Percentiles rank a stretch among this genome's conserved stretches.
phyloP scores from a whole-genome alignment of 2,113 vertebrate species.

The Budorcas taxicolor region DNA sequence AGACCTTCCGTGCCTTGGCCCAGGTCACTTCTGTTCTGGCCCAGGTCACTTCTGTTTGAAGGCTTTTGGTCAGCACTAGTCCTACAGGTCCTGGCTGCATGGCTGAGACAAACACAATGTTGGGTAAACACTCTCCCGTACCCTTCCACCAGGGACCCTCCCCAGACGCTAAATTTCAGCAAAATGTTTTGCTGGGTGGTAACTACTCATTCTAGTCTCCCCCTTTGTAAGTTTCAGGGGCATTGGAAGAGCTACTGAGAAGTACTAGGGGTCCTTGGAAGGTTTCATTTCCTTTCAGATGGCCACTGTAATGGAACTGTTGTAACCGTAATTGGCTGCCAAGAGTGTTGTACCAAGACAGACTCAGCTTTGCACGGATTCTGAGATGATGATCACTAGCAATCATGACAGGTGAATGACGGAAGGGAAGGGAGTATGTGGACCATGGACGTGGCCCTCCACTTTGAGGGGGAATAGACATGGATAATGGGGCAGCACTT shows the following conservation, averaged over 20 bases:
- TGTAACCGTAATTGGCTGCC: background rate
- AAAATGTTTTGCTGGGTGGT: background rate
- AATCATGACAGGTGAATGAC: rapidly evolving
- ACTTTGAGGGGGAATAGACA: background rate
- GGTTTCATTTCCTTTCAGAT: background rate
- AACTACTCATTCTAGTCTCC: background rate
- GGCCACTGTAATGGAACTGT: background rate
- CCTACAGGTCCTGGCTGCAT: background rate
- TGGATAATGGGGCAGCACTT: rapidly evolving
- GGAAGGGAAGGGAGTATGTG: too few species aligned
- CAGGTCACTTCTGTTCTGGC: background rate
- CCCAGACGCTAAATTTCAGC: background rate
- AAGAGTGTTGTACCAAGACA: background rate
- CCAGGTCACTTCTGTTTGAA: background rate
- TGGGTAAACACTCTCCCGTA: background rate
- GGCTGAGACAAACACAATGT: background rate
- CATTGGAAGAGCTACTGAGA: too few species aligned
- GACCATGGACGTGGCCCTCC: background rate
- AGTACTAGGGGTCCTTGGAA: background rate
- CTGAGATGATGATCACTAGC: background rate
- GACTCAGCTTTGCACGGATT: background rate
- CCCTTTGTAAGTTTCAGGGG: background rate
- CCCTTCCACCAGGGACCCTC: background rate
- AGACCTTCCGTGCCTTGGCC: background rate
- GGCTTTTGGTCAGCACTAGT: background rate